These are phyloP conservation scores for Lynx canadensis DNA, from an alignment of 2,113 vertebrate species.

Conservation along the genomic window DNA sequence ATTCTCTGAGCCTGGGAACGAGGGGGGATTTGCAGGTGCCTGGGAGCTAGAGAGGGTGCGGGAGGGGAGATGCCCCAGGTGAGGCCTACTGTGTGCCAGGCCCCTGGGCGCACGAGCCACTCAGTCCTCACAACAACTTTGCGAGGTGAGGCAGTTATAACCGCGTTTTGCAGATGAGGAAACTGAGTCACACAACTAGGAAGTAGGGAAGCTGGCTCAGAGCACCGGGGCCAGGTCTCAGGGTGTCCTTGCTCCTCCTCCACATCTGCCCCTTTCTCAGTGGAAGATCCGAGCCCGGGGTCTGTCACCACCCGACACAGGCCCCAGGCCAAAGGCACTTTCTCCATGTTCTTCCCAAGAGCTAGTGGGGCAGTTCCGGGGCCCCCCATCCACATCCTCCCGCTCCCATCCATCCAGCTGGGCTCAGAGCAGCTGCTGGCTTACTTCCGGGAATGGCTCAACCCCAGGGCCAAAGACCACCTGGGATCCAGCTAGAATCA, in stretches of 20 bases:
- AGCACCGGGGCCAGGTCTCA: no score
- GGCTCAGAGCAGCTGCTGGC: neutral
- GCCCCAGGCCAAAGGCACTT: no score
- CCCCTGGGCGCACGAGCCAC: accelerated
- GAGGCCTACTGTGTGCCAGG: neutral
- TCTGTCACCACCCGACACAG: neutral
- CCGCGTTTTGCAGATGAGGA: neutral
- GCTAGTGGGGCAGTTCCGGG: accelerated
- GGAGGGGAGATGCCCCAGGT: neutral
- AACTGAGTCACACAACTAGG: neutral
- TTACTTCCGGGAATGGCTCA: neutral
- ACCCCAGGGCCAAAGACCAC: neutral
- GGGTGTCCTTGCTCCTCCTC: neutral
- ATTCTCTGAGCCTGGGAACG: neutral
- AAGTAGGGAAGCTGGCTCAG: neutral
- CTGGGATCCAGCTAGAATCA: neutral
- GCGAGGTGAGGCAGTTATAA: neutral
- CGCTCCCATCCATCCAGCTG: neutral
- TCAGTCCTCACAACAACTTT: neutral
- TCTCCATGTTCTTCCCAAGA: neutral
- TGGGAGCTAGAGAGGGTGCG: neutral
- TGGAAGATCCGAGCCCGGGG: neutral
- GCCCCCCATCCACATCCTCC: neutral
- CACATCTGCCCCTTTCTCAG: neutral
- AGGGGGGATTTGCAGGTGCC: neutral